Base-by-base conservation (phyloP, 2,113 vertebrate species). In the Centropristis striata region DNA sequence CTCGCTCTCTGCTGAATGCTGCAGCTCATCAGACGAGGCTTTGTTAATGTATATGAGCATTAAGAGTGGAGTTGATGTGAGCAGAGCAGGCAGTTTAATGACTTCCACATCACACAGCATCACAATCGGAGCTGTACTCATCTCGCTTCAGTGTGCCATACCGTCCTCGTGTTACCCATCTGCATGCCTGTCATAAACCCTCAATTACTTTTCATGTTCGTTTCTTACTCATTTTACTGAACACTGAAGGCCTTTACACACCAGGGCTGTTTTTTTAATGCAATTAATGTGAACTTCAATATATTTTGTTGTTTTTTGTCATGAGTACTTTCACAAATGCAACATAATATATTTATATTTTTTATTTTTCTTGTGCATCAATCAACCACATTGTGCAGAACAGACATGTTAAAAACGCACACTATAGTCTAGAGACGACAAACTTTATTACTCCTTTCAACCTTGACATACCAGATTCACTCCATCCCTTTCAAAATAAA, bases 61-160 rank as follows among this genome's bases (percentile, higher is more conserved):
- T 81, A 59, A 66, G 71, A 72, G 78, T 20, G 15, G 41, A 78
- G 78, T 61, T 75, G 83, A 85, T 28, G 65, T 65, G 81, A 86
- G 69, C 79, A 55, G 81, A 75, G 81, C 65, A 61, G 86, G 63
- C 83, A 51, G 81, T 79, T 65, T 59, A 82, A 83, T 27, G 68
- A 78, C 71, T 72, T 71, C 61, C 67, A 73, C 80, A 58, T 71
- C 72, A 21, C 75, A 73, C 68, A 60, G 74, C 70, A 47, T 89
- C 77, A 76, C 12, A 11, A 68, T 71, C 78, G 80, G 77, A 80
- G 78, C 81, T 55, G 42, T 50, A 51, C 67, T 65, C 50, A 76
- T 57, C 68, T 71, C 10, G 73, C 81, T 74, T 71, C 81, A 74
- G 80, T 81, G 72, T 73, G 46, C 67, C 79, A 54, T 55, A 61